These are phyloP conservation scores for Halichoeres trimaculatus DNA, from an alignment of 2,113 vertebrate species.

Conservation along the genomic window DNA sequence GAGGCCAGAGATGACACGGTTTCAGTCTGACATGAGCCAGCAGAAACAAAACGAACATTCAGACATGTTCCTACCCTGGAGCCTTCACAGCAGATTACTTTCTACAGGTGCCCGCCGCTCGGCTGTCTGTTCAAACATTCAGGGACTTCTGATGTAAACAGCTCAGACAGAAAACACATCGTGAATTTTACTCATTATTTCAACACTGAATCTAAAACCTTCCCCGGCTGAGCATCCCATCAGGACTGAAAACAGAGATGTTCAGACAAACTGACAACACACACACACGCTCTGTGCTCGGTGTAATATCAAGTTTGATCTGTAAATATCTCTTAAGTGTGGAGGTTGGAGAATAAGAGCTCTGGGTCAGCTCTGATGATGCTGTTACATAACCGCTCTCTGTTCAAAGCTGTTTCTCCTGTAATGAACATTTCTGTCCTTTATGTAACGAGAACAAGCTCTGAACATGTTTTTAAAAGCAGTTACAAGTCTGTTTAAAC, in stretches of 20 bases:
- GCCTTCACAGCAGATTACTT: slow-evolving; percentile 17
- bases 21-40: slow-evolving; percentile 31
- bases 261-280: slow-evolving; percentile 17
- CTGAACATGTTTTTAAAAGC: neutral
- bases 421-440: neutral
- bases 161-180: neutral
- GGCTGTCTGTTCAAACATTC: neutral
- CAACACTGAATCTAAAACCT: neutral
- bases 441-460: slow-evolving; percentile 11
- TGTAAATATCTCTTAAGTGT: slow-evolving; percentile 38
- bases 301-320: slow-evolving; percentile 33
- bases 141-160: neutral
- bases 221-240: neutral
- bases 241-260: slow-evolving; percentile 18
- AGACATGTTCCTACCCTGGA: slow-evolving; percentile 21
- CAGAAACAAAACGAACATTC: slow-evolving; percentile 21
- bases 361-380: slow-evolving; percentile 8
- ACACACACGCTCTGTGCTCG: slow-evolving; percentile 1
- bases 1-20: slow-evolving; percentile 53
- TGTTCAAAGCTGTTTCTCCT: neutral
- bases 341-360: slow-evolving; percentile 30
- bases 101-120: neutral
- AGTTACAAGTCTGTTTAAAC: neutral
- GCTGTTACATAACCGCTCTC: slow-evolving; percentile 29
- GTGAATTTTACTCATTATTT: slow-evolving; percentile 3